Evolutionary conservation across 2,797 vertebrate species (phyloP), one percentile per base, ranked within the genome.

Genomic region (Tiaroga cobitis): DNA sequence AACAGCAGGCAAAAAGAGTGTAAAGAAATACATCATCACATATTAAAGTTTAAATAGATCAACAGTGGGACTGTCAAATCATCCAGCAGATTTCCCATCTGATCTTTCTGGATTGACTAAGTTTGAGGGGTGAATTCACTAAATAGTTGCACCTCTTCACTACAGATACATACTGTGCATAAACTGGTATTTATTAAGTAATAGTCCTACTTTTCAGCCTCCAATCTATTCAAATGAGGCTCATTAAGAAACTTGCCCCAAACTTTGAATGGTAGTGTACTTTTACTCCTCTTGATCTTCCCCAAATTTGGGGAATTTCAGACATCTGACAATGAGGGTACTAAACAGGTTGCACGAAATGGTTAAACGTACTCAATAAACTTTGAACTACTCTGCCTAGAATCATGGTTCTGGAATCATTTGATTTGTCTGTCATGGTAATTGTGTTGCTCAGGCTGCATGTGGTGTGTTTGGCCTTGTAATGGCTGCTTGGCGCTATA

Each of bases 341-440:
- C 32, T 13, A 56, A 77, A 39, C 32, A n/a, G 19, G 32, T 34
- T 76, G 13, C 15, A 59, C 49, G 24, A 37, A 59, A 59, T 18
- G 21, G 11, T 32, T 51, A 10, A 51, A 74, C 29, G 26, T 39
- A n/a, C 13, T 59, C 54, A 6, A 26, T 39, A 9, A 61, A 41
- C 24, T 26, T 59, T 59, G 34, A 77, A 18, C 4, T 61, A 29
- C 51, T 78, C 56, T n/a, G 75, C 75, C 2, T 77, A 41, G 34
- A n/a, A 29, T 41, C 32, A 11, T 69, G 34, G 34, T 11, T 69
- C 67, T 69, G 67, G 34, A 69, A 39, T 21, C 24, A 16, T 3
- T 56, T 61, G 76, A 78, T 41, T 78, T 13, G 13, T 77, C 76
- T 41, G 39, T 63, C 37, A 21, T 43, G 56, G 26, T 78, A 29